Evolutionary conservation across 1,140 invertebrate genomes (phyloP).

Genomic region (Paracyclopina nana): DNA sequence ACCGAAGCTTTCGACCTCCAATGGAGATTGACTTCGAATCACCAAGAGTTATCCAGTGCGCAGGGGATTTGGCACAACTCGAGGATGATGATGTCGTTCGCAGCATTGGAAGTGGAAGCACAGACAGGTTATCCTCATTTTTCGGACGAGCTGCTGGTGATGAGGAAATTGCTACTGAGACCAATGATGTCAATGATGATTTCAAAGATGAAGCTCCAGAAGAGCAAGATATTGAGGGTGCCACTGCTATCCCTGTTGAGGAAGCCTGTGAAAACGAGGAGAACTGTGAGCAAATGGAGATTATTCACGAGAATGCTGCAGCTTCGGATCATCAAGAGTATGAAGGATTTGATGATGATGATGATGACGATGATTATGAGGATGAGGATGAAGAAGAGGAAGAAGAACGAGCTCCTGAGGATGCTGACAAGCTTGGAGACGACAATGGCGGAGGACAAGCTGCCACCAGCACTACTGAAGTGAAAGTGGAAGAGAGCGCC

Average conservation of each 20-base stretch:
- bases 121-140: conserved; percentile 4
- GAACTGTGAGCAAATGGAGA: background rate
- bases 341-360: background rate
- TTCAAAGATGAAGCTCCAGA: background rate
- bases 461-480: too few species aligned
- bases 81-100: conserved; percentile 6
- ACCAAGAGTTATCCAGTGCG: background rate
- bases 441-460: too few species aligned
- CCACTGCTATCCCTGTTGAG: background rate
- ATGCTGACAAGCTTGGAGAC: background rate
- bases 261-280: background rate
- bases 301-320: background rate
- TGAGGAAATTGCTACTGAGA: background rate
- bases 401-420: background rate
- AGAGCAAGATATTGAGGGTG: background rate
- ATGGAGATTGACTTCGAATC: background rate
- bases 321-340: too few species aligned
- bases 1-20: background rate
- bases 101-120: conserved; percentile 7
- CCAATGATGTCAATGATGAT: background rate
- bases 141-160: background rate
- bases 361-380: background rate
- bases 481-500: background rate
- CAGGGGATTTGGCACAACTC: conserved; percentile 2
- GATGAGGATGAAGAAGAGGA: background rate